Percentiles rank a stretch among this genome's conserved stretches.
Conservation (phyloP, 2,113 vertebrate genomes). For the Pterophyllum scalare region DNA sequence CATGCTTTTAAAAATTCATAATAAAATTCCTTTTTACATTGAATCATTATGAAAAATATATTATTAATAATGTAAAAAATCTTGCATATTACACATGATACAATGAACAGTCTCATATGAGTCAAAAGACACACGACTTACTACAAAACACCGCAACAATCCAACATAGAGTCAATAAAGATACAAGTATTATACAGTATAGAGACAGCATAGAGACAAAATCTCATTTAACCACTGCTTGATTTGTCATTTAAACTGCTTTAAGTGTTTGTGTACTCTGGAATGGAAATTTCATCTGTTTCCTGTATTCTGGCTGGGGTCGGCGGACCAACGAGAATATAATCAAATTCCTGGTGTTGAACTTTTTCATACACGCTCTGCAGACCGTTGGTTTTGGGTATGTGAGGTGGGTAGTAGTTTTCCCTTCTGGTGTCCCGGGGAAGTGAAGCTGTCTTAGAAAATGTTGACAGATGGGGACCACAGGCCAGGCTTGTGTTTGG, state of each 20-base stretch:
- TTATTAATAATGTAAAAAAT: constrained; percentile 83
- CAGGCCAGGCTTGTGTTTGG: constrained; percentile 81
- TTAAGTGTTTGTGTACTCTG: constrained; percentile 87
- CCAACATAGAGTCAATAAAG: constrained; percentile 63
- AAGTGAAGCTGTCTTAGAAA: constrained; percentile 92
- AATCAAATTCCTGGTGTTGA: constrained; percentile 91
- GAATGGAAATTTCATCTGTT: constrained; percentile 89
- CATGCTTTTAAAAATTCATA: constrained; percentile 79
- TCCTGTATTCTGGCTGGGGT: constrained; percentile 91
- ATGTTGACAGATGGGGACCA: constrained; percentile 84
- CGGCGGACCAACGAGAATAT: constrained; percentile 88
- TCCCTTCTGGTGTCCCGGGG: constrained; percentile 90
- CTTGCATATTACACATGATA: constrained; percentile 81
- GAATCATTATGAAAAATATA: constrained; percentile 83
- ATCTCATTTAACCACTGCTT: constrained; percentile 14
- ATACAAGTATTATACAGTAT: constrained; percentile 70
- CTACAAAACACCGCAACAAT: constrained; percentile 73
- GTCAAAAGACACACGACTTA: constrained; percentile 69
- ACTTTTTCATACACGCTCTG: constrained; percentile 96
- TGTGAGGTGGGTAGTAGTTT: constrained; percentile 89
- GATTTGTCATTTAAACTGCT: constrained; percentile 50
- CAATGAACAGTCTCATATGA: constrained; percentile 80
- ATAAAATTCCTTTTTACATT: constrained; percentile 77
- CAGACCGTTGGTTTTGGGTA: constrained; percentile 89
- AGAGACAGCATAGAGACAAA: constrained; percentile 33